A percentile compares a stretch with the other conserved stretches of the same genome.
Evolutionary conservation across 2,797 vertebrate species (phyloP).

Genomic region (Synaphobranchus kaupii): DNA sequence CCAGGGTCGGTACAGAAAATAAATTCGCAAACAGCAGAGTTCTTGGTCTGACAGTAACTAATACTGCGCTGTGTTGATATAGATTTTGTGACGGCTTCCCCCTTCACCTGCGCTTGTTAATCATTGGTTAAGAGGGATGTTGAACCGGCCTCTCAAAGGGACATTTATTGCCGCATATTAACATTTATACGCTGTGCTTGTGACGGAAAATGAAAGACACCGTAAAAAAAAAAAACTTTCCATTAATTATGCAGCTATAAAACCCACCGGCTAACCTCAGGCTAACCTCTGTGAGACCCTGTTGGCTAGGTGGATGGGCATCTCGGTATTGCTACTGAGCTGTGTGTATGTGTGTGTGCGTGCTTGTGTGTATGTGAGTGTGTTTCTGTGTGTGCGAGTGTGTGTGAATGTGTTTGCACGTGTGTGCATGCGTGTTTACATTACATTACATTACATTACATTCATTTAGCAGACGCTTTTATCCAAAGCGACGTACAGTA

Average conservation of each 20-base stretch:
- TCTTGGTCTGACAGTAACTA: background rate
- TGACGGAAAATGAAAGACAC: conserved; percentile 31
- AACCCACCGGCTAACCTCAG: conserved; percentile 27
- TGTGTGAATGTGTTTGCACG: background rate
- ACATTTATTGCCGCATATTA: conserved; percentile 36
- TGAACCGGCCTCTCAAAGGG: background rate
- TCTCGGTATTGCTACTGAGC: too few relatives aligned
- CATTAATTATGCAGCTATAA: conserved; percentile 29
- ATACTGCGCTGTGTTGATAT: conserved; percentile 19
- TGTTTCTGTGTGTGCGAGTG: background rate
- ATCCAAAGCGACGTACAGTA: too few relatives aligned
- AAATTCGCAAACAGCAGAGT: background rate
- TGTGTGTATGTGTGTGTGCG: too few relatives aligned
- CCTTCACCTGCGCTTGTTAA: conserved; percentile 30
- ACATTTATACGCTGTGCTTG: conserved; percentile 28
- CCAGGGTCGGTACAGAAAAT: background rate
- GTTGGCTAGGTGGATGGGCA: too few relatives aligned
- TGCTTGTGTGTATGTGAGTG: background rate
- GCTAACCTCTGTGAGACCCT: background rate
- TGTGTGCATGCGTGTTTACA: too few relatives aligned
- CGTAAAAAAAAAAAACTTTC: background rate
- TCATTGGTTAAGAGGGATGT: conserved; percentile 14
- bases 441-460: too few relatives aligned
- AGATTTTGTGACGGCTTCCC: conserved; percentile 24
- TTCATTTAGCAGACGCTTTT: too few relatives aligned